A percentile compares a stretch with the other conserved stretches of the same genome.
Conservation (phyloP, 2,113 vertebrate species). For the Aspidoscelis tigris region DNA sequence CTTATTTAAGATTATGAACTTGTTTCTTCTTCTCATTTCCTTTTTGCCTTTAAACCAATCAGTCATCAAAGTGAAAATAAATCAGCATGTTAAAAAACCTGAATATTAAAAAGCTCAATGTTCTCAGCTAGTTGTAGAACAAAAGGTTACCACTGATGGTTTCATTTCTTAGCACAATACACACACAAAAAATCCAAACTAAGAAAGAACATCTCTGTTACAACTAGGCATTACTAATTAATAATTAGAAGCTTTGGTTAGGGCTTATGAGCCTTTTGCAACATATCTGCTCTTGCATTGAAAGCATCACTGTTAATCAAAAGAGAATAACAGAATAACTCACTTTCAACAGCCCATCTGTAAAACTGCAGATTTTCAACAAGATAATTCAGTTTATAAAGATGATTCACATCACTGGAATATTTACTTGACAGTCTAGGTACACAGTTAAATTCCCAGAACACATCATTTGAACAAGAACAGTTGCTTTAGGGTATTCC, state of each 20-base stretch:
- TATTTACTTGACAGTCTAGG: slow-evolving; percentile 42
- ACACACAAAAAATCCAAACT: background rate
- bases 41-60: background rate
- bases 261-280: background rate
- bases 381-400: background rate
- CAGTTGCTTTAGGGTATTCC: background rate
- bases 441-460: slow-evolving; percentile 33
- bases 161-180: background rate
- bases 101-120: background rate
- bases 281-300: background rate
- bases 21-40: background rate
- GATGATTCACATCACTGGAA: slow-evolving; percentile 43
- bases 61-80: background rate
- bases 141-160: background rate
- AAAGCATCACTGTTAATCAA: background rate
- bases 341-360: background rate
- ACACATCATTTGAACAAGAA: slow-evolving; percentile 14
- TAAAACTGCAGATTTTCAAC: background rate
- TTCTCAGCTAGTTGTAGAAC: background rate
- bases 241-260: background rate
- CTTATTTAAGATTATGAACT: background rate
- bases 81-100: background rate
- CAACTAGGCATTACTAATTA: background rate
- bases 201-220: background rate
- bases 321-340: background rate